A percentile compares a stretch with the other conserved stretches of the same genome.
phyloP scores from a whole-genome alignment of 2,888 invertebrate species.

The Lepeophtheirus nordmannii region DNA sequence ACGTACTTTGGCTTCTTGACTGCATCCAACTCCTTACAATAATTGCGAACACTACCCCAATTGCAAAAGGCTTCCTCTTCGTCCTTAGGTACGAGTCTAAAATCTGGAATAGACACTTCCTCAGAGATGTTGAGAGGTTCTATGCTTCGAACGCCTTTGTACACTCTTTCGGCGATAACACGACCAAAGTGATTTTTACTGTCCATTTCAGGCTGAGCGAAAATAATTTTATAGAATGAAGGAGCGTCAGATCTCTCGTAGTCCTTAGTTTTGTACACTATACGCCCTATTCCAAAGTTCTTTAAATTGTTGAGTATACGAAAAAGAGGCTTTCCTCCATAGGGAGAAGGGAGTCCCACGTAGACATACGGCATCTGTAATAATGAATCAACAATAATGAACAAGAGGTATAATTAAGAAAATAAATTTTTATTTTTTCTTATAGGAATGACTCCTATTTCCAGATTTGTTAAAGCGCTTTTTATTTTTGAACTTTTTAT shows the following conservation, averaged over 20 bases:
- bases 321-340: conserved; percentile 4
- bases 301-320: neutral
- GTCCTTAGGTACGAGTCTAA: conserved; percentile 19
- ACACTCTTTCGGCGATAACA: conserved; percentile 21
- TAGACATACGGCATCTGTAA: conserved; percentile 19
- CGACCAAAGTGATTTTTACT: neutral
- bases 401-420: no score
- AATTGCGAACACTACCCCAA: conserved; percentile 9
- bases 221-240: conserved; percentile 19
- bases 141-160: neutral
- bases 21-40: neutral
- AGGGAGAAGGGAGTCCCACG: conserved; percentile 5
- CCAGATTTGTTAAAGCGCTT: conserved; percentile 4
- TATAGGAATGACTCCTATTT: conserved; percentile 1
- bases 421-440: neutral
- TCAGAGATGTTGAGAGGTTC: conserved; percentile 14
- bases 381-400: no score
- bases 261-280: conserved; percentile 8
- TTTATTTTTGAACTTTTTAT: conserved; percentile 10
- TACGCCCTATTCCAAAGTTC: conserved; percentile 14
- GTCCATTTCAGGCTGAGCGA: conserved; percentile 24
- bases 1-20: neutral
- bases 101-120: conserved; percentile 14
- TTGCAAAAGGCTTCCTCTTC: conserved; percentile 18
- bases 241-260: neutral